These are phyloP conservation scores for Hetaerina titia DNA, from an alignment of 2,888 invertebrate genomes.

Conservation along the genomic window DNA sequence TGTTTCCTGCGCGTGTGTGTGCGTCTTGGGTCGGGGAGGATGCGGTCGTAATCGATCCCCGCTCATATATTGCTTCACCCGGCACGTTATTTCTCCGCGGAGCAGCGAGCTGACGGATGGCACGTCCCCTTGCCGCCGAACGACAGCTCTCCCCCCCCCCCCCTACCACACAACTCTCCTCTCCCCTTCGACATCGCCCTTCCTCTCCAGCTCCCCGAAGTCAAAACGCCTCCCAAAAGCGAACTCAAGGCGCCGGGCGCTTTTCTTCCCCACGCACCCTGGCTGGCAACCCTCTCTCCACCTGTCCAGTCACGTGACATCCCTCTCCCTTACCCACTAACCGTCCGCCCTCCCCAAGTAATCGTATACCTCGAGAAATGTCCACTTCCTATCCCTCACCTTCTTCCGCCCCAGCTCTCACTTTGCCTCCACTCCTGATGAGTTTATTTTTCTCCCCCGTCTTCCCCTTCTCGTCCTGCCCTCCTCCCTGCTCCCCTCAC, in stretches of 20 bases:
- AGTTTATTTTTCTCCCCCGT: neutral
- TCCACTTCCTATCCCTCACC: neutral
- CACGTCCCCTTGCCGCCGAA: neutral
- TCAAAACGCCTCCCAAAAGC: neutral
- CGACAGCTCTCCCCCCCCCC: neutral
- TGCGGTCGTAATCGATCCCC: slow-evolving; percentile 19
- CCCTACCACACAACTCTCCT: neutral
- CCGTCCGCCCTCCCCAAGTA: neutral
- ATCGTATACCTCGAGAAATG: slow-evolving; percentile 43
- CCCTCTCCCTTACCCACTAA: neutral
- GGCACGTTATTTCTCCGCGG: neutral
- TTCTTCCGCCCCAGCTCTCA: neutral
- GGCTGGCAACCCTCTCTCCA: neutral
- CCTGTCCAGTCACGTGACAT: slow-evolving; percentile 2
- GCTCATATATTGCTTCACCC: neutral
- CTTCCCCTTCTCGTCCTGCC: too few species aligned
- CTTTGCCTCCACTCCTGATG: neutral
- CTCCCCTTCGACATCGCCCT: neutral
- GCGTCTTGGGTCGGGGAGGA: neutral
- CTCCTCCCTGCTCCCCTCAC: neutral
- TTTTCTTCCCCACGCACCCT: neutral
- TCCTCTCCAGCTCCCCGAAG: neutral
- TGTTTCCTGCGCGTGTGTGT: neutral
- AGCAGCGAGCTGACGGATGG: neutral
- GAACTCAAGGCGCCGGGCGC: neutral